Base-by-base conservation (phyloP, 2,888 invertebrate species). In the Spilarctia lutea region DNA sequence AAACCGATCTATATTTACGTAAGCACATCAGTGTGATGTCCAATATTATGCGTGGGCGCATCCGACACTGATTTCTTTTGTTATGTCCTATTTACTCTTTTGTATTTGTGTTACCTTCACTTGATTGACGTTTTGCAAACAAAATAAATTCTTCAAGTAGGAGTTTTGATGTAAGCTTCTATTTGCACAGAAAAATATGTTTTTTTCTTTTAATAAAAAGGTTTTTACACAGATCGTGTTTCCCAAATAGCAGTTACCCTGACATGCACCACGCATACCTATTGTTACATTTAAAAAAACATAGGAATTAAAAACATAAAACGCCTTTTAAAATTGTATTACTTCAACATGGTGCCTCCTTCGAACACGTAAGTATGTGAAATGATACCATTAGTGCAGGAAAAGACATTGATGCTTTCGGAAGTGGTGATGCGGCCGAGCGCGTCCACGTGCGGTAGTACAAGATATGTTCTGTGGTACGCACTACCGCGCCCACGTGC, bases 1-100 rank as follows among this genome's bases (percentile, higher is more conserved):
- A 94, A 91, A 91, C 86, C 92, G 89, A 90, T 91, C 92, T 90
- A 91, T 95, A 94, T 95, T 95, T 95, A 95, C 94, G 94, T 95
- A 94, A 95, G 94, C 92, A 94, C 92, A 91, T 92, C 91, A 89
- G 86, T 92, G 94, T 93, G 94, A 94, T 91, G 92, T 92, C 92
- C 93, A 94, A 94, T 92, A 92, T 93, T 92, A 90, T 92, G 88
- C 90, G 88, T 87, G 81, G 84, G 90, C 89, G 90, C 91, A 92
- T 91, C 91, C 90, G 91, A 94, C 91, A 90, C 89, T 91, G 90
- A 90, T 88, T 91, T 85, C 86, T 88, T 90, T 88, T 89, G 86
- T 89, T 87, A 86, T 79, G 83, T 87, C 85, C 85, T 79, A 83
- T 86, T 89, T 87, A 86, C 87, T 87, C 89, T 85, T 91, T 91